Evolutionary conservation across 2,888 invertebrate genomes (phyloP).

Genomic region (Ariolimax columbianus): DNA sequence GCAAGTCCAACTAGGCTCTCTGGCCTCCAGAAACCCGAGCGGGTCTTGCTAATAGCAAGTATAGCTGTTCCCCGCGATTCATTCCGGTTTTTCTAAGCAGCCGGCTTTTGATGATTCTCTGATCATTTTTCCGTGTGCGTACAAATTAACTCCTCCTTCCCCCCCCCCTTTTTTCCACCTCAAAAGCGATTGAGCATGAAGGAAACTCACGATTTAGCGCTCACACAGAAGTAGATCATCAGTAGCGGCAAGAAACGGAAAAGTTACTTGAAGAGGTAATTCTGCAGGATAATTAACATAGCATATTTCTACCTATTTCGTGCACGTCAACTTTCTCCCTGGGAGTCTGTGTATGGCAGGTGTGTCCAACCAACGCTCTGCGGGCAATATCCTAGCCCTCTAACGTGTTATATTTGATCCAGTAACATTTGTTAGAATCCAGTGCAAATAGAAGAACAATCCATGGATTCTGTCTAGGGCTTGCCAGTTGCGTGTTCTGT

Average conservation of each 20-base stretch:
- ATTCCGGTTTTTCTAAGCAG: not conserved
- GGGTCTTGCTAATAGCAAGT: not conserved
- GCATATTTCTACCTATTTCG: not conserved
- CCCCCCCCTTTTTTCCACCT: no score
- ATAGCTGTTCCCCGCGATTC: not conserved
- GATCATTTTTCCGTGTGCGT: slow-evolving; percentile 25
- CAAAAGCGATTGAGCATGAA: not conserved
- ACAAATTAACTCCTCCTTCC: slow-evolving; percentile 36
- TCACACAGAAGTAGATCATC: not conserved
- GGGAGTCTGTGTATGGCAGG: not conserved
- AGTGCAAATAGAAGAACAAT: no score
- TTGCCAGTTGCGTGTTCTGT: no score
- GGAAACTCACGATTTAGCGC: not conserved
- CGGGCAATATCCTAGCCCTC: no score
- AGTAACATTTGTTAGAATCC: no score
- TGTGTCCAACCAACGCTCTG: not conserved
- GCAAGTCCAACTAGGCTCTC: no score
- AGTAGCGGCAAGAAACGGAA: not conserved
- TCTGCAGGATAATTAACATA: not conserved
- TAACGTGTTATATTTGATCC: no score
- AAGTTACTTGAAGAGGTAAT: no score
- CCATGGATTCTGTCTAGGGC: no score
- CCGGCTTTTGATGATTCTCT: slow-evolving; percentile 4
- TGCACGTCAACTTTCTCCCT: not conserved
- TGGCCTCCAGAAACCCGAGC: not conserved